Conservation (phyloP, 2,113 vertebrate genomes). For the Elephantulus edwardii region DNA sequence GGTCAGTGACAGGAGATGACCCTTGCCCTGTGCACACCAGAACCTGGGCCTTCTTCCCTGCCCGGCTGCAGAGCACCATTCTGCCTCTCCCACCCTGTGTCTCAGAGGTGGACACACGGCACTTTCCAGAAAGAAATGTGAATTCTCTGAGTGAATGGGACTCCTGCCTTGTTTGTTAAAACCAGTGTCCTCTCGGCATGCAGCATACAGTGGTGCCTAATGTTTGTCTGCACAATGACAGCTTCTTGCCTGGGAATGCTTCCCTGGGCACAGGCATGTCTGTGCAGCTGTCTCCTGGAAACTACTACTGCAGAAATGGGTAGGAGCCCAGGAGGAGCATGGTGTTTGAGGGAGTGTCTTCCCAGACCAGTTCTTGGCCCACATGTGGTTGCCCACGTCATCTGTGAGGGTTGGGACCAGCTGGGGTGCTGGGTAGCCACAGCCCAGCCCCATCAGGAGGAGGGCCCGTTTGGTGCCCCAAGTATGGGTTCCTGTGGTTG, state of each 20-base stretch:
- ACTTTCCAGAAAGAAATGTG: constrained; percentile 14
- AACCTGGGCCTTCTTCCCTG: too few relatives aligned
- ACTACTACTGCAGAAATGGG: not conserved
- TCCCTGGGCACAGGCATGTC: not conserved
- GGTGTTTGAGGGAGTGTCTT: constrained; percentile 1
- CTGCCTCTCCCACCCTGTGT: not conserved
- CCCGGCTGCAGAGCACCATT: too few relatives aligned
- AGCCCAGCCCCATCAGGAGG: not conserved
- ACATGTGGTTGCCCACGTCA: not conserved
- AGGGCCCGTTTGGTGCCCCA: not conserved
- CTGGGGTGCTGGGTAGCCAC: not conserved
- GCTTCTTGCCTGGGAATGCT: not conserved
- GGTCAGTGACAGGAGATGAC: not conserved
- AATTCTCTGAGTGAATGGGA: not conserved
- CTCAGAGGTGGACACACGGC: not conserved
- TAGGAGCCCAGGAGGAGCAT: not conserved
- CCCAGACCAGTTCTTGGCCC: constrained; percentile 18
- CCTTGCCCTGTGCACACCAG: not conserved
- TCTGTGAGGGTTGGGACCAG: not conserved
- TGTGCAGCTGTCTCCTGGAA: not conserved
- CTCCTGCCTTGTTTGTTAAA: not conserved
- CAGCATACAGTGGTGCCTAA: not conserved
- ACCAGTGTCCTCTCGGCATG: not conserved
- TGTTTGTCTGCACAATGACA: not conserved
- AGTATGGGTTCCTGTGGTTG: not conserved